Conservation (phyloP, 2,888 invertebrate species). For the Lepidochitona cinerea region DNA sequence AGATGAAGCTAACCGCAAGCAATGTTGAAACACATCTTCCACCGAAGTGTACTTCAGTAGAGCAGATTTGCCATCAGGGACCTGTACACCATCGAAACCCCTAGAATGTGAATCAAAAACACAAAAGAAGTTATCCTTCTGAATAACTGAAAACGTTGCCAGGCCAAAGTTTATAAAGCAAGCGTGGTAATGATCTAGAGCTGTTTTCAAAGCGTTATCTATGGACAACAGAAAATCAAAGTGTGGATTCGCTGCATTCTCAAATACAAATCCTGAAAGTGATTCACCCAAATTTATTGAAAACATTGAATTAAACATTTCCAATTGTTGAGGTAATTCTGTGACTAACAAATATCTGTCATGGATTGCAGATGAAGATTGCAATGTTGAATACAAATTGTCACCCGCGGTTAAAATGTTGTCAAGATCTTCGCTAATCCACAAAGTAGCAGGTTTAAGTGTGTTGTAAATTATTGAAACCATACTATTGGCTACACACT, state of each 20-base stretch:
- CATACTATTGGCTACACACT: neutral
- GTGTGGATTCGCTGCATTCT: neutral
- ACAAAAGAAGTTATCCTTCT: neutral
- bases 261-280: neutral
- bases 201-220: neutral
- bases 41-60: neutral
- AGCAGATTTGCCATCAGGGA: neutral
- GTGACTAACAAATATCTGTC: neutral
- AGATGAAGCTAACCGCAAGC: neutral
- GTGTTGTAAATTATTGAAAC: neutral
- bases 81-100: neutral
- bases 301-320: neutral
- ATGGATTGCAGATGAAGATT: neutral
- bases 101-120: neutral
- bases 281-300: neutral
- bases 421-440: neutral
- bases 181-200: neutral
- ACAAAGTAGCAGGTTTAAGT: neutral
- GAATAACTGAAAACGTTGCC: neutral
- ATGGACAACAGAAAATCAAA: neutral
- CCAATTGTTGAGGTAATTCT: neutral
- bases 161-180: neutral
- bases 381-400: neutral
- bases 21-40: neutral
- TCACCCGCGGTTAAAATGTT: neutral